Percentiles rank a stretch among this genome's conserved stretches.
Conservation (phyloP, 2,888 invertebrate species). For the Dicycla oo region DNA sequence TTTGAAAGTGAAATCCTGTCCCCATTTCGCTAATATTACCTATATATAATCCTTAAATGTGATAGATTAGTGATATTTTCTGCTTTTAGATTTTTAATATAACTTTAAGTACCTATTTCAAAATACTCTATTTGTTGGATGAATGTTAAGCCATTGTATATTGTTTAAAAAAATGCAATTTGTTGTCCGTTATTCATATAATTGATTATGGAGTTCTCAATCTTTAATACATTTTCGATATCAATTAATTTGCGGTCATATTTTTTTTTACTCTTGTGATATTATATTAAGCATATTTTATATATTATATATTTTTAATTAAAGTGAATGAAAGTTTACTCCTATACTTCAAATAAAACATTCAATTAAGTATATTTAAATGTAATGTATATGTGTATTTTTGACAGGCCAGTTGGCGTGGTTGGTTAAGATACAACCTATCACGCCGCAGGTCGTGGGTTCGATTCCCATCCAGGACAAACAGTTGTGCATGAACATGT, state of each 20-base stretch:
- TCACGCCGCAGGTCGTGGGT: too few species aligned
- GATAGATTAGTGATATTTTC: slow-evolving; percentile 68
- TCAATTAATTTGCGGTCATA: not conserved
- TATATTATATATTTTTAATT: slow-evolving; percentile 1
- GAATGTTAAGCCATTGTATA: slow-evolving; percentile 7
- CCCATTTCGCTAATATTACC: slow-evolving; percentile 32
- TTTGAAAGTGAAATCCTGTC: slow-evolving; percentile 30
- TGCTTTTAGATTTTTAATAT: slow-evolving; percentile 56
- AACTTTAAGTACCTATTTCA: slow-evolving; percentile 8
- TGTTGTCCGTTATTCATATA: slow-evolving; percentile 4
- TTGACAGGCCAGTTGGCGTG: too few species aligned
- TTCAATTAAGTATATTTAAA: too few species aligned
- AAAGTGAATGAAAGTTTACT: not conserved
- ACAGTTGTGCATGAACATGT: too few species aligned
- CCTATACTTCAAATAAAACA: too few species aligned
- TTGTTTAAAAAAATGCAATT: not conserved
- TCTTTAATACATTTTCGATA: not conserved
- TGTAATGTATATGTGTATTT: too few species aligned
- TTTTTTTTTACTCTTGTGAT: not conserved
- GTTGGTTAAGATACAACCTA: too few species aligned
- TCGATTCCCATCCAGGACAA: too few species aligned
- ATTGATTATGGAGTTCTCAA: slow-evolving; percentile 4
- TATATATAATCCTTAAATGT: slow-evolving; percentile 62
- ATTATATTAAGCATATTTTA: not conserved
- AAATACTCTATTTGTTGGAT: slow-evolving; percentile 37